Evolutionary conservation across 1,140 invertebrate genomes (phyloP), one percentile per base, ranked within the genome.

Genomic region (Drosophila ananassae): DNA sequence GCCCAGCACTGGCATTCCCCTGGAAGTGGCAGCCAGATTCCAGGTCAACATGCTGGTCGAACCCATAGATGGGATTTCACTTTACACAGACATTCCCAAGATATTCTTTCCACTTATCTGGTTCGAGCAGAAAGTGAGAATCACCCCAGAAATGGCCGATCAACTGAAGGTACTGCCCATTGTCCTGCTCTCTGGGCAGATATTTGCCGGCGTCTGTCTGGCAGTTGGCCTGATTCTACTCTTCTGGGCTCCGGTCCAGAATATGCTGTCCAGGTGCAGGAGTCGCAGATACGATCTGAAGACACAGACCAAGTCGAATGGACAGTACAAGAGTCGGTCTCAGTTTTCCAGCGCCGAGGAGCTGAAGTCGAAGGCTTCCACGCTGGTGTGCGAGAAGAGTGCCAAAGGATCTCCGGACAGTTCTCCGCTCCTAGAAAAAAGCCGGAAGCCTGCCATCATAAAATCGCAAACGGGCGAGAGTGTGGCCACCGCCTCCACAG

Each of bases 1-100:
- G 91, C 96, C 96, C 28, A 93, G 92, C 62, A 94, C 91, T 92
- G 96, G 96, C n/a, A 93, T 97, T 44, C 95, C 96, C 1, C 71
- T 97, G 6, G 94, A 96, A 47, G 95, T 97, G 0, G 93, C 94
- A 0, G 96, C 95, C 0, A 93, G 95, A 66, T 94, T 97, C 63
- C 96, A 97, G 92, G 92, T 96, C 28, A 97, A 97, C 83, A 93
- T 97, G 69, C 92, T 96, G 57, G 89, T 97, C 1, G 94, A 96
- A 66, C 94, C 95, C 32, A 94, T 93, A 54, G 83, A 92, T 2
- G 91, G 93, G 13, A 92, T 96, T 4, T 95, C 94, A 1, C 75
- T 96, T n/a, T 95, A 94, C 78, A 92, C 93, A 51, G 84, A 95
- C 44, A 93, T 96, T 1, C 95, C 95, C 0, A 93, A 90, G 55